These are phyloP conservation scores for Cremastinae sp. DNA, from an alignment of 2,888 invertebrate genomes.

Conservation along the genomic window DNA sequence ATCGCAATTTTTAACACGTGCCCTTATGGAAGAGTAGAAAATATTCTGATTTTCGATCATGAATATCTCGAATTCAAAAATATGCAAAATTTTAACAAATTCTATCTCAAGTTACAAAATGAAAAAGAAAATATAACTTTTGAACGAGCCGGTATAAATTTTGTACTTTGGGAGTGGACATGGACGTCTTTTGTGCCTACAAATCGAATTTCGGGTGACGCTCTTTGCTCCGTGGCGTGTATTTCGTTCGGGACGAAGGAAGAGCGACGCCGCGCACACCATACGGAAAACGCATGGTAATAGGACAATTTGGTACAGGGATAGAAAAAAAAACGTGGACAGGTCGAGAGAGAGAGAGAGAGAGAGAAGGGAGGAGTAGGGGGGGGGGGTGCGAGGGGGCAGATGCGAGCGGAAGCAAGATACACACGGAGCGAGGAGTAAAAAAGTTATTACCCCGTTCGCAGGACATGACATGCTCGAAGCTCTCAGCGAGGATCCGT, in stretches of 20 bases:
- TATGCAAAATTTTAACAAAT: too few relatives aligned
- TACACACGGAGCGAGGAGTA: slow-evolving; percentile 16
- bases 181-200: neutral
- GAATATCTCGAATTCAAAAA: too few relatives aligned
- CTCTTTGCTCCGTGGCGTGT: slow-evolving; percentile 34
- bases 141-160: neutral
- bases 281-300: slow-evolving; percentile 57
- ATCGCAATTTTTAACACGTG: too few relatives aligned
- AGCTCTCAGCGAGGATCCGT: neutral
- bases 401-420: too few relatives aligned
- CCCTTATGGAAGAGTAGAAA: too few relatives aligned
- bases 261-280: slow-evolving; percentile 12
- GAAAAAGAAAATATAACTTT: neutral
- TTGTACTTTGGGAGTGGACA: neutral
- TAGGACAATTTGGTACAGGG: slow-evolving; percentile 56
- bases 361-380: too few relatives aligned
- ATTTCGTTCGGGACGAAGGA: slow-evolving; percentile 16
- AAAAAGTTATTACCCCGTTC: slow-evolving; percentile 60
- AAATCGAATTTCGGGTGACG: neutral
- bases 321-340: slow-evolving; percentile 9
- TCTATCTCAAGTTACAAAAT: neutral
- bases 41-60: too few relatives aligned
- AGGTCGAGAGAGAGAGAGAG: slow-evolving; percentile 9
- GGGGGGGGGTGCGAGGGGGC: slow-evolving; percentile 23
- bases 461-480: slow-evolving; percentile 34